Base-by-base conservation (phyloP, 2,888 invertebrate genomes). In the Plutella xylostella region DNA sequence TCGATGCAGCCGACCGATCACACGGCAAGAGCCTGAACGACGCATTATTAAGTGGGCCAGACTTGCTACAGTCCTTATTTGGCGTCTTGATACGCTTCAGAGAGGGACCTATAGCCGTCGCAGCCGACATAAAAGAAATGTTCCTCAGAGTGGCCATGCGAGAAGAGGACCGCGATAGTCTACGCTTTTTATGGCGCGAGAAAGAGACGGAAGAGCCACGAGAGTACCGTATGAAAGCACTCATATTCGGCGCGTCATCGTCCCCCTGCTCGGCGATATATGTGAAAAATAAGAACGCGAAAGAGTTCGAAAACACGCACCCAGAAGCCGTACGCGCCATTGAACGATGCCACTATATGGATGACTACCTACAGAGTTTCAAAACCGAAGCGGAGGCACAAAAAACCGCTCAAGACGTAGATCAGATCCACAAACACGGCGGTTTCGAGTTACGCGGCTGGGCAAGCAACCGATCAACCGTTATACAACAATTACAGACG, bases 81-180 rank as follows among this genome's bases (percentile, higher is more conserved):
- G 56, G 52, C 6, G 49, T 56, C 4, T 12, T 56, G 5, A 49
- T 55, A 45, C 25, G 51, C 2, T 55, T 55, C 15, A 21, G 54
- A 0, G 45, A 50, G n/a, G 44, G 50, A 5, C 9, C 1, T 2
- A 18, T 55, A 3, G 54, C 55, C 4, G 46, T 56, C 1, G 38
- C 46, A 2, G 53, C 52, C 0, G 56, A 55, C 42, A 57, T 57
- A 1, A 45, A 33, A n/a, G 62, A 68, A 39, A 65, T 68, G 65
- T 66, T n/a, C n/a, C n/a, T n/a, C n/a, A n/a, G n/a, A n/a, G n/a
- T n/a, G n/a, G n/a, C 63, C 38, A 47, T 56, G 4, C 63, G 58
- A 0, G 38, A 47, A 11, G 52, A 52, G 12, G 65, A 66, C 44
- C 56, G 56, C 28, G 45, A 48, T 40, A 51, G 25, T 38, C 56